Conservation (phyloP, 2,888 invertebrate species). For the Noctua pronuba region DNA sequence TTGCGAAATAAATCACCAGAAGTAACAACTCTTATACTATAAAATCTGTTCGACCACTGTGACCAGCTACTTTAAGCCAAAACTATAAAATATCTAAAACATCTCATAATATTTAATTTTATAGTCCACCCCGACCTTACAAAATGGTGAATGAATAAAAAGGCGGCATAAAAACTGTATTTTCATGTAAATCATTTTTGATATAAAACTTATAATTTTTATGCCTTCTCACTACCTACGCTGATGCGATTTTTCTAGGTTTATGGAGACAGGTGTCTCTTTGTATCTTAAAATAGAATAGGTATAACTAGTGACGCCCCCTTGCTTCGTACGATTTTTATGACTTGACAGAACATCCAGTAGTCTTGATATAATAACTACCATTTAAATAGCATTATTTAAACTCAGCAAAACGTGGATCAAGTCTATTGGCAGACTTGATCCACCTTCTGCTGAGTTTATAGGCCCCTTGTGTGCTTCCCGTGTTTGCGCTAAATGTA, state of each 20-base stretch:
- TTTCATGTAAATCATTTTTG: constrained; percentile 35
- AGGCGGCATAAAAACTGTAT: constrained; percentile 32
- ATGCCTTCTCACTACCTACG: constrained; percentile 42
- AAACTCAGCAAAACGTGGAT: too few relatives aligned
- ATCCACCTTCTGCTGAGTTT: neutral
- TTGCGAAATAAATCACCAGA: constrained; percentile 12
- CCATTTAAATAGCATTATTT: neutral
- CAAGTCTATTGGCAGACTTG: neutral
- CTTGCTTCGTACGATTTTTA: neutral
- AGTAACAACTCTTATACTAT: constrained; percentile 17
- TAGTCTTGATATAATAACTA: neutral
- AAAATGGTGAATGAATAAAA: constrained; percentile 41
- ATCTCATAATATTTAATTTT: constrained; percentile 46
- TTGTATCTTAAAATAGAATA: neutral
- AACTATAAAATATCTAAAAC: constrained; percentile 34
- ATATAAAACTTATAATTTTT: constrained; percentile 19
- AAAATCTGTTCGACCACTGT: constrained; percentile 31
- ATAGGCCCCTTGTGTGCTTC: too few relatives aligned
- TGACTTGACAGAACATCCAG: neutral
- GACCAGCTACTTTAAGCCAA: constrained; percentile 20
- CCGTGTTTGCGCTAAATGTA: too few relatives aligned
- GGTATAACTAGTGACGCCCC: neutral
- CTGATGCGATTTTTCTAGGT: constrained; percentile 21
- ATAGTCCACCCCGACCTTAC: constrained; percentile 34
- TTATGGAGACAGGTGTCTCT: constrained; percentile 32